Evolutionary conservation across 2,888 invertebrate genomes (phyloP).

Genomic region (Parascotia fuliginaria): DNA sequence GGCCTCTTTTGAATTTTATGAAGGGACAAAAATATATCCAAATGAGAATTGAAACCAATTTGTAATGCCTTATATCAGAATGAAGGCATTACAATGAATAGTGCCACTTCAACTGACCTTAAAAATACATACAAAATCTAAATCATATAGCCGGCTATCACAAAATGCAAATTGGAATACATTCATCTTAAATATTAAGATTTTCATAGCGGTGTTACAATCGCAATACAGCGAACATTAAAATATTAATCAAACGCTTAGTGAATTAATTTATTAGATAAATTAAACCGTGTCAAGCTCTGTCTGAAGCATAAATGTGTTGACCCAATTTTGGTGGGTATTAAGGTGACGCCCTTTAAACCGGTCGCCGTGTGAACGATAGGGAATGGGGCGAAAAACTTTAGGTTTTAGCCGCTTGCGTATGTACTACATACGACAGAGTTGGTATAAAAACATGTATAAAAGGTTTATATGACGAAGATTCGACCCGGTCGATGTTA

Average conservation of each 20-base stretch:
- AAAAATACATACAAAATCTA: constrained; percentile 18
- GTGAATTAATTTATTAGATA: constrained; percentile 68
- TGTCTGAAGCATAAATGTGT: constrained; percentile 66
- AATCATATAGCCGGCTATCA: constrained; percentile 34
- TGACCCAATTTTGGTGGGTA: constrained; percentile 65
- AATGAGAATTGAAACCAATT: too few species aligned
- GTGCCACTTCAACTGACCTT: constrained; percentile 15
- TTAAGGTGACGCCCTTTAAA: constrained; percentile 21
- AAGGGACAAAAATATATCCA: too few species aligned
- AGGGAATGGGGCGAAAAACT: constrained; percentile 1
- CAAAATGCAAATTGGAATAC: constrained; percentile 30
- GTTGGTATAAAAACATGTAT: too few species aligned
- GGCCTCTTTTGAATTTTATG: too few species aligned
- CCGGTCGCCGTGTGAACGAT: constrained; percentile 15
- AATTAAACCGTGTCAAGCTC: constrained; percentile 64
- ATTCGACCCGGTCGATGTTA: too few species aligned
- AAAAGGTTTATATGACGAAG: too few species aligned
- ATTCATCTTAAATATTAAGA: constrained; percentile 24
- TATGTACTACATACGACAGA: too few species aligned
- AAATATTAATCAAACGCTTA: constrained; percentile 43
- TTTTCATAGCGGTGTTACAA: constrained; percentile 30
- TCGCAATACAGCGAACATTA: constrained; percentile 26
- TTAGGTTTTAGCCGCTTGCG: background rate
- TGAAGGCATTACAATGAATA: constrained; percentile 1
- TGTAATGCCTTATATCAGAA: too few species aligned